A percentile compares a stretch with the other conserved stretches of the same genome.
phyloP scores from a whole-genome alignment of 2,797 vertebrate species.

The Jordanella pulchra region DNA sequence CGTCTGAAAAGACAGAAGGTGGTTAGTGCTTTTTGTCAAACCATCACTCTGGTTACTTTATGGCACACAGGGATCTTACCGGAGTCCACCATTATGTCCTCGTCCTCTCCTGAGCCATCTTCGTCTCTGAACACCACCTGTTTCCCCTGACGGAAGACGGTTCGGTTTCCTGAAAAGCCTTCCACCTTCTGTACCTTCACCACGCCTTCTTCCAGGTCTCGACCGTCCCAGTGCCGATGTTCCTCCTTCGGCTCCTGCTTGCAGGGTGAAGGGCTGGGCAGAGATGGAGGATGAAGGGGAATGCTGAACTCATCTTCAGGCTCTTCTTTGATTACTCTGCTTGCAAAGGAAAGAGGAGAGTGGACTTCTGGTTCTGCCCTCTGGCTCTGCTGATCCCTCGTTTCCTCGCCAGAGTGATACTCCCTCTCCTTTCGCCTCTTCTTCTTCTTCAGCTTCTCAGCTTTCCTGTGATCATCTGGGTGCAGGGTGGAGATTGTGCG shows the following conservation, averaged over 20 bases:
- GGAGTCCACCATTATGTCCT: conserved; percentile 99
- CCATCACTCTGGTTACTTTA: not conserved
- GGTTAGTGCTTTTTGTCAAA: not conserved
- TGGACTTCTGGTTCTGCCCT: conserved; percentile 26
- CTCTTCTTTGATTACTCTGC: conserved; percentile 85
- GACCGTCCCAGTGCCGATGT: conserved; percentile 68
- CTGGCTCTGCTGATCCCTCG: conserved; percentile 55
- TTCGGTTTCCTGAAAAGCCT: conserved; percentile 83
- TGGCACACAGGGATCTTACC: conserved; percentile 75
- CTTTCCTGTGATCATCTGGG: conserved; percentile 87
- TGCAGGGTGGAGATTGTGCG: conserved; percentile 79
- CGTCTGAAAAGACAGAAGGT: conserved; percentile 78
- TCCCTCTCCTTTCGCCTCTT: conserved; percentile 88
- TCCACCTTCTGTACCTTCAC: conserved; percentile 75
- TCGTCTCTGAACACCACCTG: conserved; percentile 97
- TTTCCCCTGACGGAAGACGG: conserved; percentile 94
- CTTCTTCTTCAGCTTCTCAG: conserved; percentile 90
- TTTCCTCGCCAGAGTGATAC: conserved; percentile 53
- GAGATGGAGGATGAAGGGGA: conserved; percentile 46
- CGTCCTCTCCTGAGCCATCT: conserved; percentile 91
- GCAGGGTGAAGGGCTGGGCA: conserved; percentile 68
- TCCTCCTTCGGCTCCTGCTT: conserved; percentile 76
- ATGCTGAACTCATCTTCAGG: conserved; percentile 83
- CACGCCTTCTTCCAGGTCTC: conserved; percentile 74
- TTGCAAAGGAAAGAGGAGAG: conserved; percentile 56